Evolutionary conservation across 2,888 invertebrate species (phyloP), one percentile per base, ranked within the genome.

Genomic region (Cheiracanthium punctorium): DNA sequence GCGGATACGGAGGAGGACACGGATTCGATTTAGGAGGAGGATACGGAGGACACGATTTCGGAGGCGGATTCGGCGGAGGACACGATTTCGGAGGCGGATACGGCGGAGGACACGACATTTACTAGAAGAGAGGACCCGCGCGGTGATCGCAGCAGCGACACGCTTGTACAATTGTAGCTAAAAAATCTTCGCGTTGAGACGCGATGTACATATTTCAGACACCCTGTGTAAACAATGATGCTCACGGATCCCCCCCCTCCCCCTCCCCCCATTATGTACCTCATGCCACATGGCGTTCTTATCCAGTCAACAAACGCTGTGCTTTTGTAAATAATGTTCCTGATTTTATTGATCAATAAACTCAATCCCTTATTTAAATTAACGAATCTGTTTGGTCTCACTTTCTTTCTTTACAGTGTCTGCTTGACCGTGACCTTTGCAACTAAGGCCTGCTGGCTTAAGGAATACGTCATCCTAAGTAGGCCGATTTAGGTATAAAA

Each of bases 281-380:
- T 84, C 84, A 84, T 74, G 64, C 33, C 69, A 69, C 30, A 67
- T 20, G 10, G 64, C 79, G 79, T 69, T 67, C 24, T n/a, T 58
- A 24, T 69, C 58, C 52, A 79, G 84, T 84, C 84, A 84, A 72
- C 73, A 41, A 30, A 69, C 79, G 84, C 73, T 79, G 77, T 77
- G 48, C 72, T 79, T 69, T 79, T 79, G 79, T 79, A 79, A 73
- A 79, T 84, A 72, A 71, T 69, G 43, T 48, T 77, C 41, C 41
- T 70, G 37, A 73, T 75, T 69, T 58, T 33, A 67, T 74, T 79
- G 72, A 79, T 74, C 58, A 58, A 58, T 58, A 58, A 58, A 58
- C 24, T 24, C 58, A 58, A 24, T 24, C 20, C 5, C 17, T 48
- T 10, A 48, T 48, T 48, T 48, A 48, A 37, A 37, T 37, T 37